A percentile compares a stretch with the other conserved stretches of the same genome.
These are phyloP conservation scores for Bimastos eiseni DNA, from an alignment of 2,888 invertebrate species.

Conservation along the genomic window DNA sequence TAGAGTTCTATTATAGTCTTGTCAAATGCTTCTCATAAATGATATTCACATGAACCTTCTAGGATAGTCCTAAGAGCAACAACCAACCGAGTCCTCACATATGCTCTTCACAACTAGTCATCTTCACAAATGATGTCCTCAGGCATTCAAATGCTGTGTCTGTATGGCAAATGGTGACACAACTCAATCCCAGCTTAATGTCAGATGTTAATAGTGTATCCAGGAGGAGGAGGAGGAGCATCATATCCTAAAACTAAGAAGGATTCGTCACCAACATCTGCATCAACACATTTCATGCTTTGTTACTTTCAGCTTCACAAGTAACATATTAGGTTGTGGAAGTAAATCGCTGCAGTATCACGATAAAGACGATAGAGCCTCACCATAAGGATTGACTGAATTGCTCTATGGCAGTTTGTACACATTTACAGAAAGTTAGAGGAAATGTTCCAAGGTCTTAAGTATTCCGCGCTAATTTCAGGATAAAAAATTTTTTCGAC, in stretches of 20 bases:
- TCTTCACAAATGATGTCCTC: not conserved
- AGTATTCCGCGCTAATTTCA: too few species aligned
- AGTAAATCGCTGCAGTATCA: not conserved
- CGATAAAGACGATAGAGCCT: too few species aligned
- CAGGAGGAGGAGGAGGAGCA: too few species aligned
- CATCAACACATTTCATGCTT: not conserved
- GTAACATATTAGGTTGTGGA: not conserved
- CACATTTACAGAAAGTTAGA: too few species aligned
- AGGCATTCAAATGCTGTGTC: not conserved
- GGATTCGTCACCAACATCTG: not conserved
- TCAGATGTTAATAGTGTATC: not conserved
- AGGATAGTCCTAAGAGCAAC: not conserved
- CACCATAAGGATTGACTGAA: not conserved
- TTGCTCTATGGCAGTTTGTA: not conserved
- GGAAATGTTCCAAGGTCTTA: too few species aligned
- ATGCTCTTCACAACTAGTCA: not conserved
- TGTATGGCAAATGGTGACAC: not conserved
- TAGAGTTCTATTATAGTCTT: not conserved
- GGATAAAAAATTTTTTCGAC: too few species aligned
- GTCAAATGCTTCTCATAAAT: not conserved
- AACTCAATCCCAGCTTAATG: conserved; percentile 13
- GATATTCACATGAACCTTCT: not conserved
- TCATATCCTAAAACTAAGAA: not conserved
- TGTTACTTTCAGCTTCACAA: not conserved
- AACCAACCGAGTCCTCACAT: too few species aligned